A percentile compares a stretch with the other conserved stretches of the same genome.
Conservation (phyloP, 2,888 invertebrate species). For the Silvanus unidentatus region DNA sequence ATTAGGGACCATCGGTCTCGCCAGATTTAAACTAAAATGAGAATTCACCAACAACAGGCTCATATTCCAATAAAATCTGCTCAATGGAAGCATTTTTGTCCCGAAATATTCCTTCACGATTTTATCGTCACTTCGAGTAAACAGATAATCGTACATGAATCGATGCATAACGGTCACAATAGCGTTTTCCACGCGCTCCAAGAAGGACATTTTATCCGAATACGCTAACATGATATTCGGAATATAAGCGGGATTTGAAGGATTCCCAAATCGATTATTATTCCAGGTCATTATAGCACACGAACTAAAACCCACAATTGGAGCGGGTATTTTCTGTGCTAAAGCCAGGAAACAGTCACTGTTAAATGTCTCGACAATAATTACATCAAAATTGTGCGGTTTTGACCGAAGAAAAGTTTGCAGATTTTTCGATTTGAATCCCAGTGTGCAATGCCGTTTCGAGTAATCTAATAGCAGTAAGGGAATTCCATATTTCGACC, state of each 20-base stretch:
- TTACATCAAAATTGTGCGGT: conserved; percentile 56
- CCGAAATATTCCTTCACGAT: conserved; percentile 31
- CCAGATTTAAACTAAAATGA: conserved; percentile 45
- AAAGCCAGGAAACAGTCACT: conserved; percentile 63
- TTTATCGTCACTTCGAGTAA: conserved; percentile 24
- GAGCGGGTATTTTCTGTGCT: conserved; percentile 56
- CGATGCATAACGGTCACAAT: conserved; percentile 18
- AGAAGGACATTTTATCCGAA: conserved; percentile 32
- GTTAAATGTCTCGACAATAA: conserved; percentile 63
- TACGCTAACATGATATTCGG: conserved; percentile 44
- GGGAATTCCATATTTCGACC: conserved; percentile 12
- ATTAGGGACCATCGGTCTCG: conserved; percentile 45
- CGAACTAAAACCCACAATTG: conserved; percentile 51
- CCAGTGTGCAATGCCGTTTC: conserved; percentile 14
- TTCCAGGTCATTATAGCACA: conserved; percentile 46
- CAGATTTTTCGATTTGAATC: conserved; percentile 35
- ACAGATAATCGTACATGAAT: conserved; percentile 26
- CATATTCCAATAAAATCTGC: conserved; percentile 42
- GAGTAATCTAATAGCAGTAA: conserved; percentile 9
- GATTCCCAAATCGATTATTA: conserved; percentile 45
- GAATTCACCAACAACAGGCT: conserved; percentile 48
- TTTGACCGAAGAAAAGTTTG: conserved; percentile 39
- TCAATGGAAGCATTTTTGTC: conserved; percentile 30
- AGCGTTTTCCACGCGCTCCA: conserved; percentile 43
- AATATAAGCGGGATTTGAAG: conserved; percentile 47